Evolutionary conservation across 2,888 invertebrate genomes (phyloP).

Genomic region (Auanema sp.): DNA sequence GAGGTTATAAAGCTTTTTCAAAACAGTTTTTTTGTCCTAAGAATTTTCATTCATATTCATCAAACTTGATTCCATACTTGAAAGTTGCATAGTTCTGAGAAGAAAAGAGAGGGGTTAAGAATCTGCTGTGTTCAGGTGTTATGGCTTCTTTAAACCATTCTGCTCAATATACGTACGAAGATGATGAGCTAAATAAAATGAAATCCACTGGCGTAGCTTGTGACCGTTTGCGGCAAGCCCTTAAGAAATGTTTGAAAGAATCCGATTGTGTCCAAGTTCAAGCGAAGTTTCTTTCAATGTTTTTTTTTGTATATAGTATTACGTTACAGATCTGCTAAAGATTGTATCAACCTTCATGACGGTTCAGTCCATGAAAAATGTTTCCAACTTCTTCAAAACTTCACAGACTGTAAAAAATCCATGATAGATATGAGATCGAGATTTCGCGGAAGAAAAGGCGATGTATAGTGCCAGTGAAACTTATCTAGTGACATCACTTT

Average conservation of each 20-base stretch:
- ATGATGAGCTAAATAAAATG: constrained; percentile 43
- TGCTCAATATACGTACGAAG: constrained; percentile 25
- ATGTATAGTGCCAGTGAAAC: constrained; percentile 13
- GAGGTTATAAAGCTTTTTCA: too few species aligned
- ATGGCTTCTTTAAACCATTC: constrained; percentile 1
- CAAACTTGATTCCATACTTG: too few species aligned
- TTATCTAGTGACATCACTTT: too few species aligned
- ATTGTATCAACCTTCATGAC: constrained; percentile 57
- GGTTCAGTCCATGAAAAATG: constrained; percentile 56
- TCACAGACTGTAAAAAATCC: constrained; percentile 58
- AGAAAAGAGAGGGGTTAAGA: too few species aligned
- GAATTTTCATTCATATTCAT: too few species aligned
- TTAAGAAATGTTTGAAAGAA: constrained; percentile 59
- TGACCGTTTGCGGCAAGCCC: constrained; percentile 53
- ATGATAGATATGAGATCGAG: constrained; percentile 35
- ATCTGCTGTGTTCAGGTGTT: too few species aligned
- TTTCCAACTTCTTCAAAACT: constrained; percentile 51
- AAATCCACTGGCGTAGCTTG: constrained; percentile 53
- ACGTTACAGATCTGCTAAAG: constrained; percentile 48
- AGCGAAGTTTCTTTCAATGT: constrained; percentile 18
- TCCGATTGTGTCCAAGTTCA: constrained; percentile 54
- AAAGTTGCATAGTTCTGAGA: too few species aligned
- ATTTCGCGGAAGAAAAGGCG: constrained; percentile 22
- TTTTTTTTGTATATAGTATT: background rate
- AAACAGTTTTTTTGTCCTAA: too few species aligned